A percentile compares a stretch with the other conserved stretches of the same genome.
These are phyloP conservation scores for Myripristis murdjan DNA, from an alignment of 2,797 vertebrate genomes.

Conservation along the genomic window DNA sequence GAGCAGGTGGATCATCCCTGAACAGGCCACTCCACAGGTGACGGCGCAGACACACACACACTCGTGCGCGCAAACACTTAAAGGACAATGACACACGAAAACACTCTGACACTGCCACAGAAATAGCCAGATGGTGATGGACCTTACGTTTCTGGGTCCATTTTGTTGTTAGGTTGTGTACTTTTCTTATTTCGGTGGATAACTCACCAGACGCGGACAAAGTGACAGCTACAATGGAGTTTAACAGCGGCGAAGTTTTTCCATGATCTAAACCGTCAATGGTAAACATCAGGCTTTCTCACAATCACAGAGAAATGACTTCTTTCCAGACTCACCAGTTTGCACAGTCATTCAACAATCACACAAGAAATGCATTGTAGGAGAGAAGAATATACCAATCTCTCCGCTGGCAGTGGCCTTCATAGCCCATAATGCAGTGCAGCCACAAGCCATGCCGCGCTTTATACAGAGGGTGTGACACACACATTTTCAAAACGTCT, in stretches of 20 bases:
- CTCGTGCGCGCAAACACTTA: constrained; percentile 2
- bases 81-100: background rate
- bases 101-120: constrained; percentile 5
- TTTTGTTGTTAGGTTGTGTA: background rate
- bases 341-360: constrained; percentile 24
- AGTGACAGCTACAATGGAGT: background rate
- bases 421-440: constrained; percentile 31
- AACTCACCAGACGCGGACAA: constrained; percentile 37
- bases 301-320: too few relatives aligned
- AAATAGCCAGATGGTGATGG: too few relatives aligned
- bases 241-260: constrained; percentile 1
- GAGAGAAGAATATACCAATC: constrained; percentile 22
- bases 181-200: background rate
- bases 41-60: constrained; percentile 4
- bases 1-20: constrained; percentile 51
- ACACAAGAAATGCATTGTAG: constrained; percentile 31
- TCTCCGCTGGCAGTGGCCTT: too few relatives aligned
- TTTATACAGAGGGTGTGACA: constrained; percentile 27
- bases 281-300: constrained; percentile 10
- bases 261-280: constrained; percentile 29
- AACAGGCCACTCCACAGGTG: constrained; percentile 59
- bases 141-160: constrained; percentile 10
- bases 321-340: too few relatives aligned
- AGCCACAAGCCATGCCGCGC: constrained; percentile 16
- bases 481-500: constrained; percentile 48